phyloP scores from a whole-genome alignment of 2,888 invertebrate species.

The Xestoiulus laeticollis region DNA sequence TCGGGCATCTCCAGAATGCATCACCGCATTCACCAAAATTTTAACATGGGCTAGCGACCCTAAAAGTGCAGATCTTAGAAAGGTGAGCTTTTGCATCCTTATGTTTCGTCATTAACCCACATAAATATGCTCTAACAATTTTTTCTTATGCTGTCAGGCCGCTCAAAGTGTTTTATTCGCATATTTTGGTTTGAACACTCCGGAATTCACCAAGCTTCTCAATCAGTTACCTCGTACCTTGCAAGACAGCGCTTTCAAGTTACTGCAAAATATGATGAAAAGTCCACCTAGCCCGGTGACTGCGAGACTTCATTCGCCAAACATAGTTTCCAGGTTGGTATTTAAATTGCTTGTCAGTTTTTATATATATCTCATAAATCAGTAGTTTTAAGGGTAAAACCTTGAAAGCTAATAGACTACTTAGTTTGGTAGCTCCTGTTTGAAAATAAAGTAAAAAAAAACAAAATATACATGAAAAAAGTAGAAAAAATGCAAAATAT shows the following conservation, averaged over 20 bases:
- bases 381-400: too few species aligned
- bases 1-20: constrained; percentile 73
- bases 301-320: constrained; percentile 56
- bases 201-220: constrained; percentile 82
- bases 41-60: constrained; percentile 77
- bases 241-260: constrained; percentile 64
- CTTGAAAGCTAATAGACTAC: too few species aligned
- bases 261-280: constrained; percentile 59
- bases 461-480: too few species aligned
- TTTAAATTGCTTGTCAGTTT: too few species aligned
- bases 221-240: constrained; percentile 63
- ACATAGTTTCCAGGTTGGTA: constrained; percentile 51
- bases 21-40: constrained; percentile 74
- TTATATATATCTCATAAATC: too few species aligned
- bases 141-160: constrained; percentile 61
- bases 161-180: constrained; percentile 77
- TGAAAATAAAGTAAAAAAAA: too few species aligned
- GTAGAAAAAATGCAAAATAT: too few species aligned
- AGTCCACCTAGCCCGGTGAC: constrained; percentile 57
- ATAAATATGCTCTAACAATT: neutral
- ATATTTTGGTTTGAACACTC: constrained; percentile 89
- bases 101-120: neutral
- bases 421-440: too few species aligned
- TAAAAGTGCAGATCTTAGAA: constrained; percentile 73
- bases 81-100: constrained; percentile 55